A percentile compares a stretch with the other conserved stretches of the same genome.
Conservation (phyloP, 1,140 invertebrate genomes). For the Triops longicaudatus region DNA sequence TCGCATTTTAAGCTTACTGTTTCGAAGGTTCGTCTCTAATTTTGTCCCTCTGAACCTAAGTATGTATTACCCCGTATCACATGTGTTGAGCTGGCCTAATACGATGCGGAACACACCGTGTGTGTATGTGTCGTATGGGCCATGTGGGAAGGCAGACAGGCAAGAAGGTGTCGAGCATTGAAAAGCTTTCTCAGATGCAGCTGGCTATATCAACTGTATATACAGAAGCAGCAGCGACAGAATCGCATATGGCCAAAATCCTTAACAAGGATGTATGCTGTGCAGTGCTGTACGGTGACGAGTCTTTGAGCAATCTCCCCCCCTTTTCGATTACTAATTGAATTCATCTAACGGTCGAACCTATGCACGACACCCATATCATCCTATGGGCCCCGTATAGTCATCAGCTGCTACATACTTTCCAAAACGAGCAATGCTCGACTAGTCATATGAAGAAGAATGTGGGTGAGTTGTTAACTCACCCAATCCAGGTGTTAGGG, state of each 20-base stretch:
- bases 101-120: not conserved
- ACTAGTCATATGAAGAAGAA: not conserved
- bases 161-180: not conserved
- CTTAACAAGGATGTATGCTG: not conserved
- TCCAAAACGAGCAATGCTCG: not conserved
- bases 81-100: not conserved
- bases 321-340: not conserved
- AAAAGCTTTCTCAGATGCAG: not conserved
- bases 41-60: not conserved
- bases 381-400: not conserved
- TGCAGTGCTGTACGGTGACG: not conserved
- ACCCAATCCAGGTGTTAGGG: not conserved
- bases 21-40: not conserved
- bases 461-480: not conserved
- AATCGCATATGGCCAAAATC: not conserved
- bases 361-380: not conserved
- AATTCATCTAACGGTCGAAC: not conserved
- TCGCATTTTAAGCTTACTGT: no score
- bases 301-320: constrained; percentile 1
- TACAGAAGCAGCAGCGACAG: not conserved
- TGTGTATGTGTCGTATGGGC: not conserved
- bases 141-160: not conserved
- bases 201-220: not conserved
- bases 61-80: not conserved
- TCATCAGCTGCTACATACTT: not conserved